phyloP scores from a whole-genome alignment of 2,888 invertebrate species.

The Parnassius orleans region DNA sequence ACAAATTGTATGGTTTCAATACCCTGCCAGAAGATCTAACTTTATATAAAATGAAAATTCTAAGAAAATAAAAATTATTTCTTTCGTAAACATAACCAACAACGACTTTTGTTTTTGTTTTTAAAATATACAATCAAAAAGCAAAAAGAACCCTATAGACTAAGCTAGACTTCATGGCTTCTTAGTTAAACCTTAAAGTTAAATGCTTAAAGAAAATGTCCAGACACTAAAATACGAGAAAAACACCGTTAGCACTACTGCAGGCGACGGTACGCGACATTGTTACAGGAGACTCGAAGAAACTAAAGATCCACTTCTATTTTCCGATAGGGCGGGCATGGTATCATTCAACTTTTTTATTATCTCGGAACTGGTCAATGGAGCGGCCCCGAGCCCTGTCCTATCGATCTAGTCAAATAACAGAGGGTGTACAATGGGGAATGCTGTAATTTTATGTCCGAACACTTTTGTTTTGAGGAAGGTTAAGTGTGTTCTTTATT shows the following conservation, averaged over 20 bases:
- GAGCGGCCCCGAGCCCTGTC: slow-evolving; percentile 39
- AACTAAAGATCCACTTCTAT: slow-evolving; percentile 71
- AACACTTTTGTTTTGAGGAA: slow-evolving; percentile 21
- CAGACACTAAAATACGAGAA: slow-evolving; percentile 24
- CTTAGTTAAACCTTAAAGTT: slow-evolving; percentile 13
- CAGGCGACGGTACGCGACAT: slow-evolving; percentile 54
- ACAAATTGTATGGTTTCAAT: too few relatives aligned
- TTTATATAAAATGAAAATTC: too few relatives aligned
- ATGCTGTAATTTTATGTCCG: slow-evolving; percentile 18
- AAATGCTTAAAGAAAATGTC: slow-evolving; percentile 19
- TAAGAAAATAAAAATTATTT: background rate
- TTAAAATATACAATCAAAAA: too few relatives aligned
- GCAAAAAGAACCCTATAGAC: background rate
- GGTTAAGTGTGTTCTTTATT: slow-evolving; percentile 5
- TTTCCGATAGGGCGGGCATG: slow-evolving; percentile 73
- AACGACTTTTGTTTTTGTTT: background rate
- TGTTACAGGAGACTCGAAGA: slow-evolving; percentile 63
- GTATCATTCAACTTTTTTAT: slow-evolving; percentile 78
- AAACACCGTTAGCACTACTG: slow-evolving; percentile 42
- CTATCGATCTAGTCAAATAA: slow-evolving; percentile 42
- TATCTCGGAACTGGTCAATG: slow-evolving; percentile 68
- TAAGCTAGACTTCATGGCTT: background rate
- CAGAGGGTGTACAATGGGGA: slow-evolving; percentile 19
- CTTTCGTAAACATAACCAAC: background rate
- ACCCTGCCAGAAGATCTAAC: too few relatives aligned